Evolutionary conservation across 2,797 vertebrate genomes (phyloP).

Genomic region (Leuciscus waleckii): DNA sequence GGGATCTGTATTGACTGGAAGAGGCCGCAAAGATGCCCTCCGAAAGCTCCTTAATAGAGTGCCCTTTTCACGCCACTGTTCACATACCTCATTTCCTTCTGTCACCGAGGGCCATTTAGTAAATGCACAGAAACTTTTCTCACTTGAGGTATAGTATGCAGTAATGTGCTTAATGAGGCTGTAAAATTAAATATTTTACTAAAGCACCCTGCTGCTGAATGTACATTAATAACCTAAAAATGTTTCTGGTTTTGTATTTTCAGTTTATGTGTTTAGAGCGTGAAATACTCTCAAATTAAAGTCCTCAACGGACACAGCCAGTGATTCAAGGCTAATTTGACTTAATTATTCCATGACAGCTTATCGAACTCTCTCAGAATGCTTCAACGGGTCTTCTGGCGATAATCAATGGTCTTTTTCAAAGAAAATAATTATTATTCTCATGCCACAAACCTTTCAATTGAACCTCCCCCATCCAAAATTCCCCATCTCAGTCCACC

Average conservation of each 20-base stretch:
- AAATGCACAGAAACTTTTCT: conserved; percentile 38
- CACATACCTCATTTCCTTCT: conserved; percentile 38
- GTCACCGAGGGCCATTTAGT: conserved; percentile 37
- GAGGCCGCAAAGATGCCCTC: background rate
- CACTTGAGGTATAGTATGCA: conserved; percentile 20
- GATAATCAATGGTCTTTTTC: background rate
- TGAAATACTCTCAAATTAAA: conserved; percentile 13
- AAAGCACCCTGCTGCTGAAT: conserved; percentile 27
- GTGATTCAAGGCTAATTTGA: conserved; percentile 49
- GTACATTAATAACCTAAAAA: conserved; percentile 28
- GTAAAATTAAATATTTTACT: conserved; percentile 34
- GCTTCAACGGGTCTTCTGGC: conserved; percentile 10
- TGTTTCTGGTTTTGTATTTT: conserved; percentile 12
- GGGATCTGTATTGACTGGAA: conserved; percentile 5
- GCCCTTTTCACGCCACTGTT: conserved; percentile 33
- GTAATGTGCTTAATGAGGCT: conserved; percentile 42
- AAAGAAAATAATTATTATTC: background rate
- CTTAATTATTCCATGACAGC: conserved; percentile 47
- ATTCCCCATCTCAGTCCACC: background rate
- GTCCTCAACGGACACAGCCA: background rate
- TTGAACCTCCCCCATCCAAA: background rate
- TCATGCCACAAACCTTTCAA: background rate
- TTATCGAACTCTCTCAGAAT: conserved; percentile 2
- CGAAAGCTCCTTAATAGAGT: conserved; percentile 13
- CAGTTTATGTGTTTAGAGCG: background rate